Base-by-base conservation (phyloP, 1,140 invertebrate genomes). In the Brachionus koreanus region DNA sequence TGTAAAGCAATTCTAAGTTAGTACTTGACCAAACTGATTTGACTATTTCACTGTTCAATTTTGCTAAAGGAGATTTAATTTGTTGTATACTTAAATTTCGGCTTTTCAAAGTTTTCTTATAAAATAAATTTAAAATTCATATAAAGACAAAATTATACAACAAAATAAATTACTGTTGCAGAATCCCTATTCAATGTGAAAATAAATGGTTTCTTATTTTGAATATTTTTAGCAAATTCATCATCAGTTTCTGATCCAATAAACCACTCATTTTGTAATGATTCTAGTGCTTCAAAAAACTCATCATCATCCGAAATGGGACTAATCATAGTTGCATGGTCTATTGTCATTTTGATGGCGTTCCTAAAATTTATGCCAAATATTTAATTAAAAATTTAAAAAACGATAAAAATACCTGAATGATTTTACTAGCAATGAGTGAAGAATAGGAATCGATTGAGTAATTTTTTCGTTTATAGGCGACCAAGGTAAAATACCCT, bases 1-100 rank as follows among this genome's bases (percentile, higher is more conserved):
- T 85, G 84, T 90, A 91, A 2, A 91, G 85, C 12, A 91, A 85
- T 85, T 91, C 90, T 52, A 90, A 84, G 75, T 87, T 88, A 5
- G 90, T 86, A 82, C 89, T 90, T 5, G 89, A 86, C 90, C 90
- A 91, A 84, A 91, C 87, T 2, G 88, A 89, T 10, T 87, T 85
- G 0, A 91, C 89, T 13, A 86, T 86, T 84, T 88, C 89, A 5
- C 85, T 72, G 72, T 89, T 89, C 9, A 91, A 84, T 19, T 86
- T 84, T 1, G 90, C 89, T 43, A 90, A 86, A 43, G 85, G 84
- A 2, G 89, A 86, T 37, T 85, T 84, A n/a, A 87, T 84, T 23
- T 87, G 86, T 75, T 88, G 86, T 7, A 90, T 84, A 12, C 87
- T 87, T 82, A 90, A 82, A 43, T 87, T 84, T 82, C 88, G 87